phyloP scores from a whole-genome alignment of 1,140 invertebrate species.

The Pectinophora gossypiella region DNA sequence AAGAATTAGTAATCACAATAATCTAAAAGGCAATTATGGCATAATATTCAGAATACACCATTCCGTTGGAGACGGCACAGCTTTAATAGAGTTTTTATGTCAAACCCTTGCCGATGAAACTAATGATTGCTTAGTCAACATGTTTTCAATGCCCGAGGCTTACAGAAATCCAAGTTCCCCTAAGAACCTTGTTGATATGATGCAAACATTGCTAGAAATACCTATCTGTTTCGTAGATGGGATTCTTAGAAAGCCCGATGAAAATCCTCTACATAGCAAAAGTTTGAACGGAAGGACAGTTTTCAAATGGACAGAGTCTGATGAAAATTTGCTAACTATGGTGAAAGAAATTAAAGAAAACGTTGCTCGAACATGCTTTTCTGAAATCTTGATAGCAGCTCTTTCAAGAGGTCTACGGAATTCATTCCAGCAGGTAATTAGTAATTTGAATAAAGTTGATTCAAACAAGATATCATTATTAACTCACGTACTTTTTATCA shows the following conservation, averaged over 20 bases:
- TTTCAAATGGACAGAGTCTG: slow-evolving; percentile 53
- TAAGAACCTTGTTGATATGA: slow-evolving; percentile 27
- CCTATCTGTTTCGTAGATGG: slow-evolving; percentile 47
- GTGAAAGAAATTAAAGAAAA: slow-evolving; percentile 58
- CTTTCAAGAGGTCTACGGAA: slow-evolving; percentile 52
- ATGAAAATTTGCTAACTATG: slow-evolving; percentile 45
- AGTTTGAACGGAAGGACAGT: slow-evolving; percentile 46
- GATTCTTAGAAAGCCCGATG: slow-evolving; percentile 51
- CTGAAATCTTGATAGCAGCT: slow-evolving; percentile 56
- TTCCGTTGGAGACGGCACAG: slow-evolving; percentile 71
- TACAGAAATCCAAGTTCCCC: slow-evolving; percentile 14
- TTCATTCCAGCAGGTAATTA: slow-evolving; percentile 55
- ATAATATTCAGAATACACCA: slow-evolving; percentile 75
- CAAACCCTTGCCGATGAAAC: slow-evolving; percentile 56
- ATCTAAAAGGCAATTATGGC: slow-evolving; percentile 43
- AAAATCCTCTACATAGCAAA: slow-evolving; percentile 53
- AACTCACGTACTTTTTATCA: slow-evolving; percentile 16
- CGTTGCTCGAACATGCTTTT: slow-evolving; percentile 40
- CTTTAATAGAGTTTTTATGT: slow-evolving; percentile 68
- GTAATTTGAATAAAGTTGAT: slow-evolving; percentile 4
- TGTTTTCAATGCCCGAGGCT: slow-evolving; percentile 26
- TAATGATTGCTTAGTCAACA: slow-evolving; percentile 19
- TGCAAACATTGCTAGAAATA: slow-evolving; percentile 35
- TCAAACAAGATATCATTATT: neutral
- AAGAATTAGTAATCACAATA: slow-evolving; percentile 28